Conservation (phyloP, 2,113 vertebrate species). For the Entelurus aequoreus region DNA sequence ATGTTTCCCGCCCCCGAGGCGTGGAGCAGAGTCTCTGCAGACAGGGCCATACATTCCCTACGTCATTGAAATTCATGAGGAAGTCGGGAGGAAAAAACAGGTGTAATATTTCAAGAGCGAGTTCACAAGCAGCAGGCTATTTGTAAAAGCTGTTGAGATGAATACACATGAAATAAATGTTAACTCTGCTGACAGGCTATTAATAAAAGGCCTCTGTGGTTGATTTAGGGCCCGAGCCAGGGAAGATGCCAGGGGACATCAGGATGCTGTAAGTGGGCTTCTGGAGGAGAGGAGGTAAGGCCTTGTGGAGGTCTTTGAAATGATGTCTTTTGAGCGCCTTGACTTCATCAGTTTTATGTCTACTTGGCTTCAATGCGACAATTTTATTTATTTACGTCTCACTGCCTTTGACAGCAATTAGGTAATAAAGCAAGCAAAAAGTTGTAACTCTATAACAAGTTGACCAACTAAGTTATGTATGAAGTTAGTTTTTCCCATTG, state of each 20-base stretch:
- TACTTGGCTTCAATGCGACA: slow-evolving; percentile 22
- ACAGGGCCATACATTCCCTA: slow-evolving; percentile 28
- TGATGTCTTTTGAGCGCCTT: slow-evolving; percentile 37
- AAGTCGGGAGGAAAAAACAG: slow-evolving; percentile 33
- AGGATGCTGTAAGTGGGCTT: slow-evolving; percentile 18
- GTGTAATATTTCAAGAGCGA: slow-evolving; percentile 59
- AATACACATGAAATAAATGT: slow-evolving; percentile 73
- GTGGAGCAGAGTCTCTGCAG: slow-evolving; percentile 27
- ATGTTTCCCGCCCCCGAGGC: too few species aligned
- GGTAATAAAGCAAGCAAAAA: too few species aligned
- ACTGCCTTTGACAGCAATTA: too few species aligned
- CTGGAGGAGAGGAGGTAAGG: background rate
- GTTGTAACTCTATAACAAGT: too few species aligned
- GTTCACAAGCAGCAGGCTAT: slow-evolving; percentile 53
- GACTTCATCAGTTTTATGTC: slow-evolving; percentile 26
- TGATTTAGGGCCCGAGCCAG: slow-evolving; percentile 58
- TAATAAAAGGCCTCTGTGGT: slow-evolving; percentile 59
- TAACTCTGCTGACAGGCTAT: slow-evolving; percentile 64
- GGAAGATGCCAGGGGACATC: slow-evolving; percentile 28
- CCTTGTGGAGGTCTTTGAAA: slow-evolving; percentile 37
- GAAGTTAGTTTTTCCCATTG: too few species aligned
- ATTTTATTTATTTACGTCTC: too few species aligned
- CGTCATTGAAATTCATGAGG: slow-evolving; percentile 66
- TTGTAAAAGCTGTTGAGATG: slow-evolving; percentile 64
- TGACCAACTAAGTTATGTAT: too few species aligned